Evolutionary conservation across 2,888 invertebrate genomes (phyloP), one percentile per base, ranked within the genome.

Genomic region (Cordylochernes scorpioides): DNA sequence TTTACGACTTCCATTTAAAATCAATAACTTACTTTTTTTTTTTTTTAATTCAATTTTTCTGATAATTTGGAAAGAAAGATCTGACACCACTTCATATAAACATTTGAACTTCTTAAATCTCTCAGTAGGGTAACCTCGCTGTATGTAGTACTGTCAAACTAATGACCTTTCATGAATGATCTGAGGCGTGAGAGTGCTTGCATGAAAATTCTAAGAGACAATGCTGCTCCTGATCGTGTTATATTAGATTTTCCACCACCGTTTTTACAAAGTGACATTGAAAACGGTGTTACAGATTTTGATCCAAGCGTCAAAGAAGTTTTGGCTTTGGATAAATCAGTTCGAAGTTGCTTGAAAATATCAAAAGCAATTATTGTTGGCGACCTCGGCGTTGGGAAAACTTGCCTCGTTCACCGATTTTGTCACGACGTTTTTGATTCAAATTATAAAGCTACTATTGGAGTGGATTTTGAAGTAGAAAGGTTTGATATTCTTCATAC

Each of bases 391-490:
- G 71, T 71, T 26, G 73, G 73, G 15, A 74, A 74, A 55, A 71
- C 72, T 2, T 65, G 66, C 9, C 17, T 13, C 34, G 65, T 72
- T 7, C 70, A 70, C 50, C 63, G 71, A 68, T 69, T 69, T 51
- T 68, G 68, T 44, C 63, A 66, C 45, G 60, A 67, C 48, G 52
- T 60, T 15, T 71, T 71, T 50, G 66, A 69, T 43, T 57, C 58
- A 25, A 67, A 67, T 44, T 74, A 74, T 47, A 73, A 73, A 50
- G 67, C 72, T 18, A 75, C 75, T 2, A 72, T 75, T 44, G 74
- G 74, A 16, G 73, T 75, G 4, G 75, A 75, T 53, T 75, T 73
- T 54, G 72, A 74, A 54, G 67, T 73, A 30, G 71, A 72, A 49
- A 62, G 64, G 46, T 72, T 73, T 48, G 64, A 63, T 42, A 60